Evolutionary conservation across 1,140 invertebrate species (phyloP).

Genomic region (Pseudomyrmex sp.): DNA sequence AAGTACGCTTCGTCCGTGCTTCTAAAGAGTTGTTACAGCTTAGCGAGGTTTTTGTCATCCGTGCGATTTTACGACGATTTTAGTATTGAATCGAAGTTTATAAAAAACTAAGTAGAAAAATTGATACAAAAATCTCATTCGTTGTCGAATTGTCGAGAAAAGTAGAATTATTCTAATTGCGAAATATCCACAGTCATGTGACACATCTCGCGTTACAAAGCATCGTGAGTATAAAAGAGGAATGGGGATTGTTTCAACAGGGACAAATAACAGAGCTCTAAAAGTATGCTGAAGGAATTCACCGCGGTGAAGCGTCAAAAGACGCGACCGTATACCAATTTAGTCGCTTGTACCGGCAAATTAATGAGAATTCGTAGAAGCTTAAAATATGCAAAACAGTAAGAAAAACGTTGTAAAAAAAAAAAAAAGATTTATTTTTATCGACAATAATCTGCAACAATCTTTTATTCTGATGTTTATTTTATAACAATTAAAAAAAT

Average conservation of each 20-base stretch:
- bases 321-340: constrained; percentile 69
- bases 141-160: too few species aligned
- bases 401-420: background rate
- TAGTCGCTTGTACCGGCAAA: constrained; percentile 65
- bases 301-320: constrained; percentile 67
- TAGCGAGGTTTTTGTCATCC: constrained; percentile 4
- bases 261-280: constrained; percentile 12
- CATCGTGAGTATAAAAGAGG: background rate
- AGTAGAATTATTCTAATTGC: too few species aligned
- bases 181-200: too few species aligned
- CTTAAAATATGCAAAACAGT: constrained; percentile 7
- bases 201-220: background rate
- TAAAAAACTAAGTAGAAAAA: too few species aligned
- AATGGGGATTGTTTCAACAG: constrained; percentile 7
- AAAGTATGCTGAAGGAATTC: constrained; percentile 66
- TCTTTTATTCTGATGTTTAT: background rate
- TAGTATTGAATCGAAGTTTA: too few species aligned
- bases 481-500: background rate
- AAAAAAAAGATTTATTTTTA: background rate
- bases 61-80: too few species aligned
- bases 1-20: constrained; percentile 45
- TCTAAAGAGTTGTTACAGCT: constrained; percentile 22
- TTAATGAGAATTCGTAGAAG: constrained; percentile 68
- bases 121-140: too few species aligned
- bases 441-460: background rate